These are phyloP conservation scores for Cydia splendana DNA, from an alignment of 1,140 invertebrate genomes.

Conservation along the genomic window DNA sequence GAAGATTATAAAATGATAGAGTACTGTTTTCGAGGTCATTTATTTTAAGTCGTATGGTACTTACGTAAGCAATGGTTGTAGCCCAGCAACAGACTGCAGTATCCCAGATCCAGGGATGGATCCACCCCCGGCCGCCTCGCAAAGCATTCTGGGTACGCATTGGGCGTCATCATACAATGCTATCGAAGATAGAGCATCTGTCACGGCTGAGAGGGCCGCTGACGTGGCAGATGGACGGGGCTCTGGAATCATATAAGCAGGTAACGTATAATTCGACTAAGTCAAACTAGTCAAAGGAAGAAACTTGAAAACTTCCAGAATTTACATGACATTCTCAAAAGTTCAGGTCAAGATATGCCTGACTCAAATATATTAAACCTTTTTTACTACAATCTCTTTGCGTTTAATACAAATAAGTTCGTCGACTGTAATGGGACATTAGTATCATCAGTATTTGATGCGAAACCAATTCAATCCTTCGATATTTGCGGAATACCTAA, in stretches of 20 bases:
- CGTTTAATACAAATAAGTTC: too few relatives aligned
- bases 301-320: background rate
- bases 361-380: too few relatives aligned
- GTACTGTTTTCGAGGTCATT: too few relatives aligned
- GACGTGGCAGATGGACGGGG: slow-evolving; percentile 48
- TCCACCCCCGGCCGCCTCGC: slow-evolving; percentile 85
- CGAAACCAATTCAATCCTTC: too few relatives aligned
- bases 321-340: too few relatives aligned
- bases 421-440: too few relatives aligned
- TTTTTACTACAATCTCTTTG: too few relatives aligned
- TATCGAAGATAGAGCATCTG: slow-evolving; percentile 85
- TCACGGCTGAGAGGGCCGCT: slow-evolving; percentile 55
- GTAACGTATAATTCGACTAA: background rate
- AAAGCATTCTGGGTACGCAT: slow-evolving; percentile 88
- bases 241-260: background rate
- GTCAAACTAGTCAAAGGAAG: background rate
- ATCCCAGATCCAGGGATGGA: slow-evolving; percentile 67
- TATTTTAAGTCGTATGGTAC: slow-evolving; percentile 45
- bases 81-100: slow-evolving; percentile 80
- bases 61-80: slow-evolving; percentile 85
- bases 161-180: slow-evolving; percentile 87
- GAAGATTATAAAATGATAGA: too few relatives aligned
- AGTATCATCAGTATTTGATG: too few relatives aligned
- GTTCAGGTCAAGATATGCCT: too few relatives aligned
- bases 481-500: too few relatives aligned